Percentiles rank a stretch among this genome's conserved stretches.
Evolutionary conservation across 1,140 invertebrate genomes (phyloP).

Genomic region (Pseudomyrmex sp.): DNA sequence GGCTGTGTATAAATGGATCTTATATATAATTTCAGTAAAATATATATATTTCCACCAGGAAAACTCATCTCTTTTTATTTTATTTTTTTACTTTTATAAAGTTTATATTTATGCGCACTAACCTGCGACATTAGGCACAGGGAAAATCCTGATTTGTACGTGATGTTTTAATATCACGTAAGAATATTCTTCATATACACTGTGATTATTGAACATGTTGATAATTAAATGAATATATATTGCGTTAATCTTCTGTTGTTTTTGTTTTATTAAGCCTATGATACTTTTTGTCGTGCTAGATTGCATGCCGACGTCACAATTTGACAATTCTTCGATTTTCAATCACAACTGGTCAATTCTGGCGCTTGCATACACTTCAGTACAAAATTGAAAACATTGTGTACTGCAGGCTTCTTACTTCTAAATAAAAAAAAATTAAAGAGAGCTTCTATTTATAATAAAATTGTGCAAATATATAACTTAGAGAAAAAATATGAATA

Average conservation of each 20-base stretch:
- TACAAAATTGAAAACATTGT: no score
- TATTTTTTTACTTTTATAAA: neutral
- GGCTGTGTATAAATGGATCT: no score
- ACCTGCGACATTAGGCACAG: slow-evolving; percentile 68
- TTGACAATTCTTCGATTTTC: no score
- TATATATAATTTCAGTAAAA: no score
- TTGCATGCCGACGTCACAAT: no score
- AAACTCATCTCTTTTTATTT: no score
- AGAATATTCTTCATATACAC: slow-evolving; percentile 33
- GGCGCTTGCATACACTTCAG: no score
- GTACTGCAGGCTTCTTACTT: no score
- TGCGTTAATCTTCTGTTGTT: neutral
- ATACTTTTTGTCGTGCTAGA: no score
- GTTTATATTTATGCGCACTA: slow-evolving; percentile 20
- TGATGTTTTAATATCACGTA: slow-evolving; percentile 11
- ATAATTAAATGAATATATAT: slow-evolving; percentile 9
- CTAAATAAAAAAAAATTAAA: no score
- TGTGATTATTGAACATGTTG: slow-evolving; percentile 18
- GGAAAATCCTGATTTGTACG: slow-evolving; percentile 51
- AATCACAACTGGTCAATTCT: no score
- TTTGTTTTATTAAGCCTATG: neutral
- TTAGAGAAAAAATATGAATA: slow-evolving; percentile 17
- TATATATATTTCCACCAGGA: no score
- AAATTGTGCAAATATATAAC: slow-evolving; percentile 9
- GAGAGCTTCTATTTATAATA: neutral